Percentiles rank a stretch among this genome's conserved stretches.
phyloP scores from a whole-genome alignment of 2,113 vertebrate genomes.

The Atlantisia rogersi region DNA sequence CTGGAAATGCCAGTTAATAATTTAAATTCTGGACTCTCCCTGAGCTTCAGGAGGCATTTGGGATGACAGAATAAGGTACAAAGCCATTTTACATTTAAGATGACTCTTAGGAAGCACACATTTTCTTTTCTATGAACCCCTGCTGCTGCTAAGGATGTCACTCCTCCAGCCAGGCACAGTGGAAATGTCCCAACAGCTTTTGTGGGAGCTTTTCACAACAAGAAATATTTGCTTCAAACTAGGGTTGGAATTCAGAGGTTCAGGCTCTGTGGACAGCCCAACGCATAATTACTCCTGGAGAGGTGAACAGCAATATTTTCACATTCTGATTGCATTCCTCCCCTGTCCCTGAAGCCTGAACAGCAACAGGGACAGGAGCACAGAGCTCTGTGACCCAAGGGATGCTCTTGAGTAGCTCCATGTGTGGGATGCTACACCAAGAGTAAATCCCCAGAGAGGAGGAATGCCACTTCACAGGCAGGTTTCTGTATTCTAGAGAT shows the following conservation, averaged over 20 bases:
- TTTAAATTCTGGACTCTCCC: neutral
- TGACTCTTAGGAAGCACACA: neutral
- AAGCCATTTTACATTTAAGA: neutral
- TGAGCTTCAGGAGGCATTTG: neutral
- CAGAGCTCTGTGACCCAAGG: neutral
- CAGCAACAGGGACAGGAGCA: neutral
- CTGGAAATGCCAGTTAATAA: neutral
- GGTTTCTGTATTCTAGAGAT: neutral
- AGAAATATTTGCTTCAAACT: neutral
- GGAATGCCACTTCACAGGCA: neutral
- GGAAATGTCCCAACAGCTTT: neutral
- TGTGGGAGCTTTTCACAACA: too few relatives aligned
- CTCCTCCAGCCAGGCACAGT: neutral
- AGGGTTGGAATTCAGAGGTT: neutral
- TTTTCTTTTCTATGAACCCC: neutral
- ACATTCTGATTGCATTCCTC: neutral
- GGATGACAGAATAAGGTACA: neutral
- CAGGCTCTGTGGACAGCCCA: neutral
- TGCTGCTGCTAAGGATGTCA: neutral
- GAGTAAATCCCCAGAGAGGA: neutral
- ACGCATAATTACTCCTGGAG: neutral
- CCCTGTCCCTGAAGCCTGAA: neutral
- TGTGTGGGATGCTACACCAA: neutral
- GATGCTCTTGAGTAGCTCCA: neutral
- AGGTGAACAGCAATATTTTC: neutral